Evolutionary conservation across 2,113 vertebrate genomes (phyloP).

Genomic region (Lamprologus sp.): DNA sequence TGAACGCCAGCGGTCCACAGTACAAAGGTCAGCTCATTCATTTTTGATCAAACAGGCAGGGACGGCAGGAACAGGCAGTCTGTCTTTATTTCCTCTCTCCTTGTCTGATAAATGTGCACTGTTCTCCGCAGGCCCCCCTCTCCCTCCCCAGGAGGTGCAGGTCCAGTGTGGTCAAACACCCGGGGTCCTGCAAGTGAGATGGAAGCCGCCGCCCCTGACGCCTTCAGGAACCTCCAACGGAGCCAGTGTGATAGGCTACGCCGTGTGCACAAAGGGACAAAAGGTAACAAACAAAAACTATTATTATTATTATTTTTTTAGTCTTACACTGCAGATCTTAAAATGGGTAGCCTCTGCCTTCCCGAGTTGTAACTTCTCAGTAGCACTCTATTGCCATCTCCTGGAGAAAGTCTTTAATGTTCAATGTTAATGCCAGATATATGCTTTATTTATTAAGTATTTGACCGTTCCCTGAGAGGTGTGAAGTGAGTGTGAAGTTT

Average conservation of each 20-base stretch:
- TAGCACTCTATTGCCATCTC: slow-evolving; percentile 57
- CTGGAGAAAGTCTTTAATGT: slow-evolving; percentile 30
- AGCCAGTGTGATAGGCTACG: slow-evolving; percentile 87
- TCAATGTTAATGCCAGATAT: neutral
- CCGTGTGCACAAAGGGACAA: slow-evolving; percentile 89
- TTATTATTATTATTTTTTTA: accelerated
- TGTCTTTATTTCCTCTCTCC: neutral
- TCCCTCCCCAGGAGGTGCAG: slow-evolving; percentile 84
- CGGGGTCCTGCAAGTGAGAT: slow-evolving; percentile 81
- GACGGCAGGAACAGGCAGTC: neutral
- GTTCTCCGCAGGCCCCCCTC: slow-evolving; percentile 80
- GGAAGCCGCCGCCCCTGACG: slow-evolving; percentile 84
- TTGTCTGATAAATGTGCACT: slow-evolving; percentile 10
- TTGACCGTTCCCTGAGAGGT: neutral
- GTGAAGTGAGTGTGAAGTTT: neutral
- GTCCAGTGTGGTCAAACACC: slow-evolving; percentile 79
- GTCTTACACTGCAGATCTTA: neutral
- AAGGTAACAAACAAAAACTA: slow-evolving; percentile 71
- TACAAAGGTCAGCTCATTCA: slow-evolving; percentile 1
- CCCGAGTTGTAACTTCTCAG: neutral
- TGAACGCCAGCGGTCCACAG: neutral
- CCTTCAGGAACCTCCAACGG: slow-evolving; percentile 89
- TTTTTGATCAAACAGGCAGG: neutral
- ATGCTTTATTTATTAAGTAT: neutral
- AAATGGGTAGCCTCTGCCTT: neutral